phyloP scores from a whole-genome alignment of 2,797 vertebrate species.

The Sebastes melanostomus region DNA sequence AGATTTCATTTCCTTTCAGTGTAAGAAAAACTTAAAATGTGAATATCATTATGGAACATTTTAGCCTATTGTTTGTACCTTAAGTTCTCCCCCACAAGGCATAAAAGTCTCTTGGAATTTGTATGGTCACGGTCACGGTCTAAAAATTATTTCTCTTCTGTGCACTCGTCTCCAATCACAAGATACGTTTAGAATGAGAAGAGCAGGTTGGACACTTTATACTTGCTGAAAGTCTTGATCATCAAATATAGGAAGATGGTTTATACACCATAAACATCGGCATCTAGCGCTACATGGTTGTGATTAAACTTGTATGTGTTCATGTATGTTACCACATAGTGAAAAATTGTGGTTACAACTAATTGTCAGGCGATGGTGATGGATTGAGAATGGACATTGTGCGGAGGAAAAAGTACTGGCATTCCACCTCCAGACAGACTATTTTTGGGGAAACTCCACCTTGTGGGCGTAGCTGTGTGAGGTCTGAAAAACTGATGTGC shows the following conservation, averaged over 20 bases:
- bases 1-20: not conserved
- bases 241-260: not conserved
- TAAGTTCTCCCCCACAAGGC: not conserved
- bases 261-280: not conserved
- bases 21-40: not conserved
- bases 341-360: not conserved
- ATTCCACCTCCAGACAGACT: slow-evolving; percentile 31
- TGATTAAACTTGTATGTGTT: not conserved
- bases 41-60: not conserved
- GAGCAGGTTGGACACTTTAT: not conserved
- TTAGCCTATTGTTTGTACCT: not conserved
- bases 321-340: not conserved
- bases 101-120: not conserved
- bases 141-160: not conserved
- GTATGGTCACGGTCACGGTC: not conserved
- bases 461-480: slow-evolving; percentile 22
- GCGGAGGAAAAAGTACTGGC: slow-evolving; percentile 58
- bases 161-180: not conserved
- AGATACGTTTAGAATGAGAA: not conserved
- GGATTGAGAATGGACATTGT: slow-evolving; percentile 1
- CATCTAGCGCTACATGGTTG: not conserved
- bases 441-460: slow-evolving; percentile 55
- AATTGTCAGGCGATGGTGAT: not conserved
- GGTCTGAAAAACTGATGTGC: slow-evolving; percentile 17
- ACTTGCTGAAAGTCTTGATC: not conserved